Conservation (phyloP, 1,140 invertebrate genomes). For the Cotesia typhae region DNA sequence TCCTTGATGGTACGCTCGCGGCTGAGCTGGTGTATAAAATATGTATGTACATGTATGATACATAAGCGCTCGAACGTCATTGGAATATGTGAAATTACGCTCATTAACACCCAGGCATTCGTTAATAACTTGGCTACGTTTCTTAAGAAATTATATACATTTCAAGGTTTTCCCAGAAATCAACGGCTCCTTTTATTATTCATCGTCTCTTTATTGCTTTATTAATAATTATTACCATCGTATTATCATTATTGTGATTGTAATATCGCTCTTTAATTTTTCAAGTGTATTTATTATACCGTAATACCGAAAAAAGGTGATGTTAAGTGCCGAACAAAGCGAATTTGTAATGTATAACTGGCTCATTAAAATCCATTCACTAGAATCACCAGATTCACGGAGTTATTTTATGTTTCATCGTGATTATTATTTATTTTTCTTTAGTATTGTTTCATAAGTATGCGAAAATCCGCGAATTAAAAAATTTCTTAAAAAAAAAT, state of each 20-base stretch:
- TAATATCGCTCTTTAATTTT: too few relatives aligned
- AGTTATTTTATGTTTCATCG: too few relatives aligned
- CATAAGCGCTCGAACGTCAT: conserved; percentile 1
- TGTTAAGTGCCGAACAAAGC: background rate
- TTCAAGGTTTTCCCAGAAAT: conserved; percentile 24
- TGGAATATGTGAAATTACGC: conserved; percentile 25
- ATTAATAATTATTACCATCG: too few relatives aligned
- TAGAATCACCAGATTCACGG: conserved; percentile 44
- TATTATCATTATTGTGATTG: too few relatives aligned
- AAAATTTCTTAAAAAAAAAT: too few relatives aligned
- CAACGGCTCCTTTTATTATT: background rate
- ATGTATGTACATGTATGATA: background rate
- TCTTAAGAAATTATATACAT: conserved; percentile 9
- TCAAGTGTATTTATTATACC: too few relatives aligned
- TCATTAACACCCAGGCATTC: conserved; percentile 24
- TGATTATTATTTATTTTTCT: too few relatives aligned
- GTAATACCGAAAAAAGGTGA: too few relatives aligned
- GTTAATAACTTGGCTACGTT: background rate
- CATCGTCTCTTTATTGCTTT: too few relatives aligned
- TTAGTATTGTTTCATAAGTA: too few relatives aligned
- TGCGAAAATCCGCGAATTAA: too few relatives aligned
- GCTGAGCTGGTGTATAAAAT: background rate
- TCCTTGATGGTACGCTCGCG: background rate
- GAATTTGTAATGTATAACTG: conserved; percentile 23
- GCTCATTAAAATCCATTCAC: conserved; percentile 45